Conservation (phyloP, 2,113 vertebrate species). For the Porphyrio hochstetteri region DNA sequence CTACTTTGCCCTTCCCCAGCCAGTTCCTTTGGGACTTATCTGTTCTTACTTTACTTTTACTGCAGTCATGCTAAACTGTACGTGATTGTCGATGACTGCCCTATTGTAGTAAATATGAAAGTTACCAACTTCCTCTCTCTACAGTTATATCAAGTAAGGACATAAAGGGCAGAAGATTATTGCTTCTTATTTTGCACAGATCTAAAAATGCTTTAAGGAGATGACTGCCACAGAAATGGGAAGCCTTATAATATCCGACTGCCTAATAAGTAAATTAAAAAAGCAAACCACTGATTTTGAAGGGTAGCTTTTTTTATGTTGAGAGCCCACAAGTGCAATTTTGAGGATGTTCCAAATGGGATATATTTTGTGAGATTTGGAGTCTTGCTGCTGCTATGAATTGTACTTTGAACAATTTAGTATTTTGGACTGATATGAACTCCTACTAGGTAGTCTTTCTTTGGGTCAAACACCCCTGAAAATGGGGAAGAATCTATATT, state of each 20-base stretch:
- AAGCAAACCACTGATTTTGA: not conserved
- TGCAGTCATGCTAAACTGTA: not conserved
- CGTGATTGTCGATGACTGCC: not conserved
- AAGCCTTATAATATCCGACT: conserved; percentile 6
- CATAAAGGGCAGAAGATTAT: not conserved
- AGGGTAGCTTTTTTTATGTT: not conserved
- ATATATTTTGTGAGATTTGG: conserved; percentile 38
- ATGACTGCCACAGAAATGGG: conserved; percentile 22
- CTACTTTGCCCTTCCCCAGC: conserved; percentile 10
- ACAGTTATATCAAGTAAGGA: conserved; percentile 9
- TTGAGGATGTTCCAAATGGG: conserved; percentile 37
- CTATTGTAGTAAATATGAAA: conserved; percentile 39
- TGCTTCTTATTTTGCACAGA: conserved; percentile 17
- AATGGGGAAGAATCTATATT: conserved; percentile 31
- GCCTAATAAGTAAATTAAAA: conserved; percentile 26
- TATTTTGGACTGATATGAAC: conserved; percentile 42
- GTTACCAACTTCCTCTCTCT: conserved; percentile 17
- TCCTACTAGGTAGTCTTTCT: conserved; percentile 56
- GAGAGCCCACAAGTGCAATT: conserved; percentile 3
- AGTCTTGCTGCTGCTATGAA: conserved; percentile 54
- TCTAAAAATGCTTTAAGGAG: conserved; percentile 46
- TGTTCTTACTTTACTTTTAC: conserved; percentile 30
- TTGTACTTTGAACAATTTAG: conserved; percentile 53
- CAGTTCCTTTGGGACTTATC: not conserved
- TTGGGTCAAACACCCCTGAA: conserved; percentile 45